Base-by-base conservation (phyloP, 2,888 invertebrate genomes). In the Caenorhabditis drosophilae region DNA sequence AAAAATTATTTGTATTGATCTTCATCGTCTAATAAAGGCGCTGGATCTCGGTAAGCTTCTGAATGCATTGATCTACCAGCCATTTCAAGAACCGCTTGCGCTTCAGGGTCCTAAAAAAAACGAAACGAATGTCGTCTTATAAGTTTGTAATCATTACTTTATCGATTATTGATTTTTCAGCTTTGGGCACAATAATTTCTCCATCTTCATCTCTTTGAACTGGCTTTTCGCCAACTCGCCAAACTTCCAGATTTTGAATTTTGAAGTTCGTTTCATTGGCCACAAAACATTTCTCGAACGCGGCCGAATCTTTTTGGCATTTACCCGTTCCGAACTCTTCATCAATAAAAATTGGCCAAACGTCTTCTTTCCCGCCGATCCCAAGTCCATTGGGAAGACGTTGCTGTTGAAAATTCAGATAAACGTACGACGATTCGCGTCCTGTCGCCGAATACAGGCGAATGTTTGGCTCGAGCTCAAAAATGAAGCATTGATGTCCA, bases 361-460 rank as follows among this genome's bases (percentile, higher is more conserved):
- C 45, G 23, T 59, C 52, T 0, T 56, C 69, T 15, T 36, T 18
- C 20, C 77, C 77, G 15, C 69, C 72, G 16, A 77, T 69, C 50
- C 77, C 77, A 84, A 95, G 84, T 66, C 95, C 95, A 86, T 96
- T 96, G 0, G 94, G 93, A 88, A 96, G 87, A 0, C 93, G 94
- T 85, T 93, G 91, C 73, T 93, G 93, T 77, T 92, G 90, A 61
- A 90, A 87, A 85, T 95, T 95, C 69, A 96, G 87, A 84, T 96
- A 96, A 86, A 92, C 92, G 84, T 89, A 96, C 84, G 95, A 92
- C 67, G 90, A 88, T 84, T 95, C 94, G 84, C 90, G 92, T 0
- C 89, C 89, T 0, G 92, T 91, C 0, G 92, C 86, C 0, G 88
- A 87, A 84, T 90, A 94, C 2, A 91, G 34, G 90, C 41, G 85